Evolutionary conservation across 2,888 invertebrate species (phyloP), one percentile per base, ranked within the genome.

Genomic region (Cactoblastis cactorum): DNA sequence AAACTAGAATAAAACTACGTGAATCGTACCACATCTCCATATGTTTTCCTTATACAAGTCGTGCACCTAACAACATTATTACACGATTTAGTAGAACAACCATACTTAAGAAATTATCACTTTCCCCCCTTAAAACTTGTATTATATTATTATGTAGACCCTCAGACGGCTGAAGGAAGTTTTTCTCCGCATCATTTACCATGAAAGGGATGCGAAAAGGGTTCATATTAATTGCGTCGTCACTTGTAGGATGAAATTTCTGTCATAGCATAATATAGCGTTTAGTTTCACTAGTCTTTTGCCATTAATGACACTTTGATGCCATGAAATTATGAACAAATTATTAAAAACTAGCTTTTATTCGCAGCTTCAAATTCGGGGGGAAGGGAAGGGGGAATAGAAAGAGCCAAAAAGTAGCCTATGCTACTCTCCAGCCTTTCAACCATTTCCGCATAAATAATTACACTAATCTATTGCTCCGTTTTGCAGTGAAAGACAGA

Each of bases 191-290:
- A 61, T 71, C 80, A 80, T 81, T 81, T 77, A 75, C 73, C 62
- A 53, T 53, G 65, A 70, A 69, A 56, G 65, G 63, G 67, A 70
- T 63, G 67, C 73, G 74, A 76, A 78, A 80, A 76, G 77, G 80
- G 80, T 78, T 71, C 61, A 53, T 68, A 69, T 74, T 79, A 77
- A 80, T 80, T 75, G 77, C 72, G 70, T 76, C 74, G 77, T 80
- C 78, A 71, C 70, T 68, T 73, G 76, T 79, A 73, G 71, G 65
- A 18, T 11, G 11, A 28, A 43, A 43, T 28, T 43, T 43, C 5
- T 17, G 43, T 43, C 15, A 19, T 1, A 11, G 11, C 3, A 17
- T 28, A 15, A n/a, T 28, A 9, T 28, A 9, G 28, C 8, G 5
- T 28, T 28, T 28, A 2, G 5, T 28, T 28, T 22, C 6, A 22